Evolutionary conservation across 2,113 vertebrate genomes (phyloP), one percentile per base, ranked within the genome.

Genomic region (Dicentrarchus labrax): DNA sequence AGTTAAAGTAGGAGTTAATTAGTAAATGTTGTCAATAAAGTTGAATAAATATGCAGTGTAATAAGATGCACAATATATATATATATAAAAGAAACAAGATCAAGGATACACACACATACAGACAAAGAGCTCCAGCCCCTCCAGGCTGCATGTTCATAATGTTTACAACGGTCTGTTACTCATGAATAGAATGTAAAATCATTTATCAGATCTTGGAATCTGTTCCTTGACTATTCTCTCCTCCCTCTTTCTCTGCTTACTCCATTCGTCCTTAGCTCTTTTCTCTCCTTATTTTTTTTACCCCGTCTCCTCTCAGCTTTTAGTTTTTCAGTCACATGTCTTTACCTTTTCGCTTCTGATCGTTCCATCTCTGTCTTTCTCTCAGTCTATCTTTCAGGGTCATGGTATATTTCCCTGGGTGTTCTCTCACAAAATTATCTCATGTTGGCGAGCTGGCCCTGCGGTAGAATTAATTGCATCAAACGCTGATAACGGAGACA

Each of bases 381-480:
- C 43, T 51, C 64, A 12, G 10, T 76, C 61, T 67, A 30, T 82
- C 69, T 86, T 75, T 72, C 73, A 70, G 82, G 85, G 88, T 82
- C 78, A 76, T 45, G 72, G 15, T 88, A 84, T 93, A 93, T 93
- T 92, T 93, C 91, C 85, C 86, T 83, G 57, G 88, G 50, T 86
- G 85, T 86, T 90, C 56, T 47, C 86, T 90, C 78, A 86, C 81
- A 54, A 76, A 86, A 91, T 91, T 86, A 92, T 80, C 78, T 89
- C 66, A 21, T 87, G 90, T 91, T 86, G 87, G 90, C 53, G 70
- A 83, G 75, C 70, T 48, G 74, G 84, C 90, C 90, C 82, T 22
- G 68, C 57, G 30, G 87, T 84, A 64, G 89, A 89, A 90, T 90
- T 91, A 93, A 93, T 87, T 90, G 83, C 84, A 91, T 91, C 84